phyloP scores from a whole-genome alignment of 2,797 vertebrate species.

The Craterocephalus amniculus region DNA sequence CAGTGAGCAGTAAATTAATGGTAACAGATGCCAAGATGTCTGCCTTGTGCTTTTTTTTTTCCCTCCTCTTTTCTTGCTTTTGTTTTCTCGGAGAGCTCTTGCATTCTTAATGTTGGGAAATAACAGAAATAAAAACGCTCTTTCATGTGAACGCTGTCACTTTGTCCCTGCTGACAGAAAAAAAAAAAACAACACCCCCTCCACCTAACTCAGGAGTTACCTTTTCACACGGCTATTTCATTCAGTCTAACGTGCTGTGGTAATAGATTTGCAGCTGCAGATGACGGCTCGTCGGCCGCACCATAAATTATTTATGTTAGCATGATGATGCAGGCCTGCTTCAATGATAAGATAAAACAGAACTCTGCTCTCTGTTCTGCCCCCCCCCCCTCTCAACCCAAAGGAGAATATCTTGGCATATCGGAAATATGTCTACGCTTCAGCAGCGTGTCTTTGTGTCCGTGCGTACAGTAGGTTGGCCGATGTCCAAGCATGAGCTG shows the following conservation, averaged over 20 bases:
- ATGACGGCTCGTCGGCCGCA: constrained; percentile 20
- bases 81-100: constrained; percentile 61
- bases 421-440: constrained; percentile 63
- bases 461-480: constrained; percentile 47
- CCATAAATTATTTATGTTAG: constrained; percentile 65
- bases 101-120: constrained; percentile 66
- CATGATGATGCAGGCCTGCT: constrained; percentile 62
- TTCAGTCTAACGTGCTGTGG: constrained; percentile 50
- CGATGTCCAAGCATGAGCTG: constrained; percentile 72
- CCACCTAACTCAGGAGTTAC: constrained; percentile 39
- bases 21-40: constrained; percentile 86
- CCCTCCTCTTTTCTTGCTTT: constrained; percentile 63
- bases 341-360: constrained; percentile 61
- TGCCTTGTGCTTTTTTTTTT: constrained; percentile 74
- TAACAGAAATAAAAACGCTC: constrained; percentile 57
- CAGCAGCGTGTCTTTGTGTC: constrained; percentile 25
- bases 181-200: not conserved
- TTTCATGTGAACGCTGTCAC: constrained; percentile 14
- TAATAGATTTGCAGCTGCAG: constrained; percentile 38
- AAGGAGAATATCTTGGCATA: constrained; percentile 66
- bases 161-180: not conserved
- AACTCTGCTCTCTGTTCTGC: constrained; percentile 25
- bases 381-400: constrained; percentile 5
- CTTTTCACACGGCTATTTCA: constrained; percentile 19
- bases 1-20: constrained; percentile 89